Evolutionary conservation across 2,888 invertebrate genomes (phyloP).

Genomic region (Syrista parreyssii): DNA sequence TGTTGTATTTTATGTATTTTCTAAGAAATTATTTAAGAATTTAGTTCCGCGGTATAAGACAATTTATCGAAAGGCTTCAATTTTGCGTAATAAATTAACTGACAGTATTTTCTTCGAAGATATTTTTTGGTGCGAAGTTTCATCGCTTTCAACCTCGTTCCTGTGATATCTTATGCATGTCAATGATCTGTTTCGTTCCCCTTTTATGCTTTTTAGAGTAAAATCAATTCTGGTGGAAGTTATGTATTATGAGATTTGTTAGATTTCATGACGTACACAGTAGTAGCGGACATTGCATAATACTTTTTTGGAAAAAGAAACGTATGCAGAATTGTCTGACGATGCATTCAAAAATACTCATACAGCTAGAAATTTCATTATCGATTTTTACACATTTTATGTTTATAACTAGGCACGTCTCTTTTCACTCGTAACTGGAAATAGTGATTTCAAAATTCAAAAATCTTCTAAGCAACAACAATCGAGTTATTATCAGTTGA

Average conservation of each 20-base stretch:
- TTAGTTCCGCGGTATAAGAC: no score
- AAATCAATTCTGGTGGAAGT: background rate
- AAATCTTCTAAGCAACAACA: background rate
- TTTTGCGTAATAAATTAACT: no score
- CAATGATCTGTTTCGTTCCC: no score
- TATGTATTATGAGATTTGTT: no score
- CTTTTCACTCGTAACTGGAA: background rate
- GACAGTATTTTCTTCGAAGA: no score
- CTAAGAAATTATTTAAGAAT: no score
- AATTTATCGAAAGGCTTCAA: no score
- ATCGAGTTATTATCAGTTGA: background rate
- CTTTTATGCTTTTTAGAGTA: background rate
- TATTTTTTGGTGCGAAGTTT: no score
- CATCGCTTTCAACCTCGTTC: no score
- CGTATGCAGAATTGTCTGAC: background rate
- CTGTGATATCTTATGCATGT: no score
- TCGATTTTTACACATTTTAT: background rate
- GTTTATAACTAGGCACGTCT: background rate
- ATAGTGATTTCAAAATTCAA: background rate
- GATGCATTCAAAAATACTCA: background rate
- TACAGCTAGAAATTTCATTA: background rate
- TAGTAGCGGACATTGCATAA: background rate
- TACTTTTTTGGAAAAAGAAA: background rate
- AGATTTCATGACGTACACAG: background rate
- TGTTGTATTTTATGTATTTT: no score